Evolutionary conservation across 2,113 vertebrate species (phyloP).

Genomic region (Toxotes chatareus): DNA sequence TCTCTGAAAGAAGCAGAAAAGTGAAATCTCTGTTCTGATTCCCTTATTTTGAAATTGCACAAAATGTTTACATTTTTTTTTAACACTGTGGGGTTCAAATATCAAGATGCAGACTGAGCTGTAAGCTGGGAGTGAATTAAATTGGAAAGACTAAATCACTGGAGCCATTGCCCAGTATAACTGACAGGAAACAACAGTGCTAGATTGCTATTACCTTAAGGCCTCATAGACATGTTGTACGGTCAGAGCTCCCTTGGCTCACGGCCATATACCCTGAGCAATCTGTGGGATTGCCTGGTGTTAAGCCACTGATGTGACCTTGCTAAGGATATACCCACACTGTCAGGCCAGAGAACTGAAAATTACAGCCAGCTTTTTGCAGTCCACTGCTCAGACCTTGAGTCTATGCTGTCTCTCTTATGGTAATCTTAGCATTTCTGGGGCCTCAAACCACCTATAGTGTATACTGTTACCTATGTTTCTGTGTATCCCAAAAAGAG

Average conservation of each 20-base stretch:
- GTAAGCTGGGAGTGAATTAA: background rate
- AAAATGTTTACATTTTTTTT: background rate
- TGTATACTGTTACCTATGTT: background rate
- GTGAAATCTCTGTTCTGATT: background rate
- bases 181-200: background rate
- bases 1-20: background rate
- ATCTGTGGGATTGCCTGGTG: background rate
- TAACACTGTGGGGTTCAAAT: background rate
- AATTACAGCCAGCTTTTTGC: background rate
- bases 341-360: background rate
- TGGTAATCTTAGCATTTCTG: background rate
- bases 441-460: background rate
- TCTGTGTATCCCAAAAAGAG: background rate
- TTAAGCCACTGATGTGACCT: background rate
- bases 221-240: background rate
- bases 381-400: background rate
- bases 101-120: background rate
- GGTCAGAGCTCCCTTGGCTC: background rate
- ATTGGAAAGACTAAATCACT: background rate
- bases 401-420: background rate
- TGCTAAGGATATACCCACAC: background rate
- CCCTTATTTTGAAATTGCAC: background rate
- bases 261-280: background rate
- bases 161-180: background rate
- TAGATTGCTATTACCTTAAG: background rate